These are phyloP conservation scores for Abramis brama DNA, from an alignment of 2,113 vertebrate species.

Conservation along the genomic window DNA sequence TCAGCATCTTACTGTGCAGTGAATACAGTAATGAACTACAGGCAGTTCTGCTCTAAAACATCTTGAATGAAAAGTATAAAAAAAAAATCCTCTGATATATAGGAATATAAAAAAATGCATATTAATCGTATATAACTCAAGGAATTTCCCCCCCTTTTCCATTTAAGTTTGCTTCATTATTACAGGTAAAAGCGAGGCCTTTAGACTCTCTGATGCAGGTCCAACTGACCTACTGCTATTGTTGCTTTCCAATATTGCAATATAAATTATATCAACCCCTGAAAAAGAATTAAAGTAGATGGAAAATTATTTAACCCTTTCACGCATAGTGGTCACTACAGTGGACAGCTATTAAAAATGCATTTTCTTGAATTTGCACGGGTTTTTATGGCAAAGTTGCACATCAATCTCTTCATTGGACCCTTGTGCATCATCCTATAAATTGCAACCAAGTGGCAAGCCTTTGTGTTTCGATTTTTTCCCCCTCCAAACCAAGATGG, in stretches of 20 bases:
- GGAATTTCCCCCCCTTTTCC: accelerated
- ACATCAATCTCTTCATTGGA: no score
- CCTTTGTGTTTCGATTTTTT: no score
- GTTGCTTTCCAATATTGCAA: not conserved
- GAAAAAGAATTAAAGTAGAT: not conserved
- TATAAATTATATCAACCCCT: not conserved
- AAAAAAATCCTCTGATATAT: no score
- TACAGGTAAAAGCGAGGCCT: not conserved
- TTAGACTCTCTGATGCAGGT: not conserved
- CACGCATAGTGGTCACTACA: no score
- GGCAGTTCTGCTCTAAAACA: not conserved
- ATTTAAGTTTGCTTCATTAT: not conserved
- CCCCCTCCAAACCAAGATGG: no score
- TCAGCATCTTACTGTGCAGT: no score
- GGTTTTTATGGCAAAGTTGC: no score
- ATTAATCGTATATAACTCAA: not conserved
- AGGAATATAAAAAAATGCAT: not conserved
- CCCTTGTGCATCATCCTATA: no score
- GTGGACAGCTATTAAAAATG: no score
- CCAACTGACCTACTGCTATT: not conserved
- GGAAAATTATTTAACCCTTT: not conserved
- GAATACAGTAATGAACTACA: not conserved
- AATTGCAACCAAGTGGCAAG: no score
- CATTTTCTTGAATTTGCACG: no score
- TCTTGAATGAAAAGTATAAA: not conserved